These are phyloP conservation scores for Porites rus DNA, from an alignment of 92 coral and sea anemone species.

Conservation along the genomic window DNA sequence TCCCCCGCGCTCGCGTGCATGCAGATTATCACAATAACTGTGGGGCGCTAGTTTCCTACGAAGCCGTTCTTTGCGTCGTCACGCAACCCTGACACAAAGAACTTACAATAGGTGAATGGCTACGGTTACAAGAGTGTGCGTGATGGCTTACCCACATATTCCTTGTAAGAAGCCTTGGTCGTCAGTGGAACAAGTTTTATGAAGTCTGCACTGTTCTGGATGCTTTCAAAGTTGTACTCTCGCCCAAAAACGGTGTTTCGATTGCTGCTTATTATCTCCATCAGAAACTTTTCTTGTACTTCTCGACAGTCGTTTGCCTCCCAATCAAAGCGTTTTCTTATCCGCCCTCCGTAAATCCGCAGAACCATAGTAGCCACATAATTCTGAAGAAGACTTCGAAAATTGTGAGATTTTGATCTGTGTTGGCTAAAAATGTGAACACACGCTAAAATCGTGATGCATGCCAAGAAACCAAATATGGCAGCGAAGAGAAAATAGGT, in stretches of 20 bases:
- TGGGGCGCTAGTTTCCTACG: too few relatives aligned
- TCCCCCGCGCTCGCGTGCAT: too few relatives aligned
- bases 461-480: background rate
- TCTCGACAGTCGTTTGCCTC: background rate
- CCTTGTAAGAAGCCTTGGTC: background rate
- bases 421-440: background rate
- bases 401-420: background rate
- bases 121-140: background rate
- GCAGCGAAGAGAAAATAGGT: background rate
- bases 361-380: background rate
- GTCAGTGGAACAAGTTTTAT: background rate
- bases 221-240: conserved; percentile 2
- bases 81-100: background rate
- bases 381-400: background rate
- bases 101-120: background rate
- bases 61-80: too few relatives aligned
- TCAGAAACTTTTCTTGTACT: background rate
- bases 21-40: too few relatives aligned
- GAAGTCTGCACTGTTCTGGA: background rate
- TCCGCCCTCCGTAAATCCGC: conserved; percentile 1
- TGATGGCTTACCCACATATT: background rate
- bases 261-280: background rate
- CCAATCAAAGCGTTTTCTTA: background rate
- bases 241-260: background rate
- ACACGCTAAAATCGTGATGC: background rate